Evolutionary conservation across 2,113 vertebrate species (phyloP), one percentile per base, ranked within the genome.

Genomic region (Archilochus colubris): DNA sequence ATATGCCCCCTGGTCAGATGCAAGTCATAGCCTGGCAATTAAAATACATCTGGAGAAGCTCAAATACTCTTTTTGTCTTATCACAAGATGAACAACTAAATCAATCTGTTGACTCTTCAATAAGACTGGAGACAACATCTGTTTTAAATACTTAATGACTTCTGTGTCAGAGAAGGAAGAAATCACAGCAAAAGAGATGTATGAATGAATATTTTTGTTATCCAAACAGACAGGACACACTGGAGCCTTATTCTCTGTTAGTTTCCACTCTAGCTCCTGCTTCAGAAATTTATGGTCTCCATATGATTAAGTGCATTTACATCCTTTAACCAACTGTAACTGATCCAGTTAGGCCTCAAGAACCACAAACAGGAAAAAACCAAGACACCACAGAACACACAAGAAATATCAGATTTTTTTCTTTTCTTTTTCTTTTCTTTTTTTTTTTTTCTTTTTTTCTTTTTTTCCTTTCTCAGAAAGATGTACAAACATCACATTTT

Each of bases 341-440:
- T 55, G 27, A 4, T 38, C 21, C 58, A 75, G 62, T 68, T 58
- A 74, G 44, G 64, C 67, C 53, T 88, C 72, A 96, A 43, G 92
- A 90, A 27, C 83, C 90, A 94, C 75, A 69, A 48, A 74, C 33
- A 92, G 89, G 85, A 94, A 96, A 86, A 61, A 76, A 73, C 36
- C 40, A 87, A 36, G 70, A 57, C 40, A n/a, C 10, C 31, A 44
- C 66, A 46, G 14, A 36, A 36, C 4, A 75, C 46, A 19, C 6
- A 70, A 89, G 6, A 70, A 89, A 36, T 12, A 33, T 14, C 8
- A 36, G 17, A 5, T 12, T 16, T 4, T 36, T 14, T 10, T 8
- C 20, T 8, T 16, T 48, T 2, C 15, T 46, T 17, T 27, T 14
- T 33, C 33, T 33, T 33, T 33, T n/a, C n/a, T n/a, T 33, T 33